These are phyloP conservation scores for Cyanoderma ruficeps DNA, from an alignment of 2,113 vertebrate species.

Conservation along the genomic window DNA sequence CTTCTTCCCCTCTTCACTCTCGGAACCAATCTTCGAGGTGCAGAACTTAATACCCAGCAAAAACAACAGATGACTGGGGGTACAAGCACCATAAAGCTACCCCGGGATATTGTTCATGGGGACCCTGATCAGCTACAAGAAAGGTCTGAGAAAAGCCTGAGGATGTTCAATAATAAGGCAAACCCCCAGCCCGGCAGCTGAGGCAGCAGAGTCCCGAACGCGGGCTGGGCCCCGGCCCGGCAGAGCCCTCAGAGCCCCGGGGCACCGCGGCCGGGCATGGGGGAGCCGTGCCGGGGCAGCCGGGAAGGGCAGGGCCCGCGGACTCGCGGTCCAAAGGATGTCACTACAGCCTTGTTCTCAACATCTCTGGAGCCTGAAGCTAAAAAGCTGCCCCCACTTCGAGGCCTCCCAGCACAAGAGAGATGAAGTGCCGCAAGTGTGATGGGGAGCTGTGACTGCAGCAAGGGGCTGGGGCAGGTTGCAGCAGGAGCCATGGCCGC, in stretches of 20 bases:
- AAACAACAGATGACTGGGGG: background rate
- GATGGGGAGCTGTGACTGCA: background rate
- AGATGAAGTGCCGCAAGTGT: background rate
- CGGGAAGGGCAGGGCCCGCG: no score
- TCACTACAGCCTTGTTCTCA: no score
- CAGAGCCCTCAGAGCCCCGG: no score
- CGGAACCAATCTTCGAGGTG: background rate
- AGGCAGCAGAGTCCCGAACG: background rate
- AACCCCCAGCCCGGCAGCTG: background rate
- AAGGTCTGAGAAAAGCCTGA: background rate
- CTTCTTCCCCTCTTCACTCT: background rate
- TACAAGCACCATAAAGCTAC: background rate
- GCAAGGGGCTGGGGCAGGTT: background rate
- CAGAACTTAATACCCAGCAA: background rate
- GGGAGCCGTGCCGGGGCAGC: no score
- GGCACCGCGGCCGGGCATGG: fast-evolving
- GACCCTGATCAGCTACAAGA: background rate
- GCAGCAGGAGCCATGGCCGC: no score
- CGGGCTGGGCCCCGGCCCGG: no score
- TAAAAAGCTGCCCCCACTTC: background rate
- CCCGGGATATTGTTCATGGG: background rate
- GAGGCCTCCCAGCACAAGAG: background rate
- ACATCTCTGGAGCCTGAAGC: background rate
- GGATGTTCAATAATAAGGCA: background rate
- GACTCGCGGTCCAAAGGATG: background rate